These are phyloP conservation scores for Cettia cetti DNA, from an alignment of 2,113 vertebrate species.

Conservation along the genomic window DNA sequence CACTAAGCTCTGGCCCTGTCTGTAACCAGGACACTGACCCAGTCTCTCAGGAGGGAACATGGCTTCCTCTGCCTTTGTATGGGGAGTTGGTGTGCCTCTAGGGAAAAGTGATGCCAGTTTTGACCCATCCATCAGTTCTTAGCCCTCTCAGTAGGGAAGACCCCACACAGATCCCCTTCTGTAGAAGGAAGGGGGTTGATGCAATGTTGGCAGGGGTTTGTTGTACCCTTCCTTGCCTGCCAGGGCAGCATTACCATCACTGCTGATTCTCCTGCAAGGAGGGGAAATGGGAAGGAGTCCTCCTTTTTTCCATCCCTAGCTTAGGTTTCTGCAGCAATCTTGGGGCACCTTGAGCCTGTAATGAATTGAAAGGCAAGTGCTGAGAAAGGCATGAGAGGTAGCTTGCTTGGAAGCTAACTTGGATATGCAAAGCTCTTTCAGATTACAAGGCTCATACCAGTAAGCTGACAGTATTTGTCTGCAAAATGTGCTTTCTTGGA, in stretches of 20 bases:
- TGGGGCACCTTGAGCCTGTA: neutral
- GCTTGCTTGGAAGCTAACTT: neutral
- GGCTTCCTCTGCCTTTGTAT: neutral
- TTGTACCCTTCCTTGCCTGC: neutral
- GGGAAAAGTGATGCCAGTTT: neutral
- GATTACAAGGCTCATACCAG: neutral
- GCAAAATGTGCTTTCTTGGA: neutral
- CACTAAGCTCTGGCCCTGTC: neutral
- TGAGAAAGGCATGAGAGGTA: neutral
- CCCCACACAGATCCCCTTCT: fast-evolving
- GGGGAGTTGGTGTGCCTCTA: fast-evolving
- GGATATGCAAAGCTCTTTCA: neutral
- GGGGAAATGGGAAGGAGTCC: neutral
- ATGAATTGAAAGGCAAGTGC: neutral
- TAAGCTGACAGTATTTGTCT: neutral
- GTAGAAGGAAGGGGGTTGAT: neutral
- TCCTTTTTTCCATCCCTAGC: neutral
- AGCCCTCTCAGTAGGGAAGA: neutral
- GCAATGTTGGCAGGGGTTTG: neutral
- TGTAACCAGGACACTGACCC: neutral
- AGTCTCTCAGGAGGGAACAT: neutral
- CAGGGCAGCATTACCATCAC: neutral
- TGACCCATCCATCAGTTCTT: neutral
- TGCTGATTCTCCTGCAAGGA: neutral
- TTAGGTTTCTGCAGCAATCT: neutral